Evolutionary conservation across 1,140 invertebrate species (phyloP), one percentile per base, ranked within the genome.

Genomic region (Bombus turneri): DNA sequence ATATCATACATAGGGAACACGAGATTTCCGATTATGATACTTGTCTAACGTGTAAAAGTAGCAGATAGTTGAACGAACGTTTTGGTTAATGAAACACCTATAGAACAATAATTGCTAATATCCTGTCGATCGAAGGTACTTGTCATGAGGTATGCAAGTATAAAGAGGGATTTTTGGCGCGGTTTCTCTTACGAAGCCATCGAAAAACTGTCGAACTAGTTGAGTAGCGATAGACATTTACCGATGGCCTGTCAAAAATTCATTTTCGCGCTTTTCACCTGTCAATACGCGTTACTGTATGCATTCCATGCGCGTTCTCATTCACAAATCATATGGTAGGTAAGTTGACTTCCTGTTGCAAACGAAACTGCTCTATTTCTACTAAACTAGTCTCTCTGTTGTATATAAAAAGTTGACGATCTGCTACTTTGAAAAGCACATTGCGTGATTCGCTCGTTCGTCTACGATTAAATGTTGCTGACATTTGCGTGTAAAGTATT

Each of bases 171-270:
- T 37, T 82, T 57, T 73, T 59, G 18, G 71, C 73, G 64, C 64
- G 34, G 73, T 84, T 77, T 89, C 66, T 57, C 77, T 75, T 37
- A 57, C 64, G 53, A 68, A 34, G 74, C 41, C 69, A 83, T 74
- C 75, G 76, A 81, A 83, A 68, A 88, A 84, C 74, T 86, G 83
- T 82, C 88, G 83, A 43, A 62, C 47, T 62, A 71, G 64, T 28
- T 34, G 73, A 86, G 79, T 25, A 43, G 31, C 79, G 82, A 87
- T 80, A 77, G 89, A 91, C 88, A 80, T 84, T 88, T 68, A 80
- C 84, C 68, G 68, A 88, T 83, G 84, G 86, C 74, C 74, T 85
- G 89, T 90, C 83, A 88, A 91, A 90, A 91, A 90, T 88, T 90
- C 84, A 90, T 88, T 88, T 86, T 82, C 84, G 39, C 78, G 73